Conservation (phyloP, 2,797 vertebrate species). For the Taenioides sp. region DNA sequence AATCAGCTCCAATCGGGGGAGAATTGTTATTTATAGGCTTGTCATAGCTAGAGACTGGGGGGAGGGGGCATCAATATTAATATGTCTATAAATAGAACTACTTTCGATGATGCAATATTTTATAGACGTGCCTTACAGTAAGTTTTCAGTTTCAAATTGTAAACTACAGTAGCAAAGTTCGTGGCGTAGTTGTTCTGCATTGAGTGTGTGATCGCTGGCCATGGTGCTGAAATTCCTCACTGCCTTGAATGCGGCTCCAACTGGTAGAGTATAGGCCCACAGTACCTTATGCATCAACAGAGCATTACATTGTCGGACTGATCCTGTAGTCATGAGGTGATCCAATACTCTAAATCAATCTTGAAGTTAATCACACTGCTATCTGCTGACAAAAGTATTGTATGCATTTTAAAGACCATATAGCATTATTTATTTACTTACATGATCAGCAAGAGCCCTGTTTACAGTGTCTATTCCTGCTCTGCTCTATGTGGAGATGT, state of each 20-base stretch:
- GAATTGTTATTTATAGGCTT: slow-evolving; percentile 57
- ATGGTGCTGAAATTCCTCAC: slow-evolving; percentile 59
- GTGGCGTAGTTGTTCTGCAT: neutral
- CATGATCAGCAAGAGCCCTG: slow-evolving; percentile 1
- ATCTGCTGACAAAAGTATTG: neutral
- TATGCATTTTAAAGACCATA: neutral
- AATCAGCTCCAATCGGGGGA: slow-evolving; percentile 38
- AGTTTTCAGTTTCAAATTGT: slow-evolving; percentile 11
- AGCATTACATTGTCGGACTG: neutral
- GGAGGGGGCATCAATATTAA: slow-evolving; percentile 71
- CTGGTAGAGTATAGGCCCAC: slow-evolving; percentile 13
- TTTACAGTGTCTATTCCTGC: neutral
- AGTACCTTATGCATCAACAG: slow-evolving; percentile 10
- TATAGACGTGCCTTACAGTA: slow-evolving; percentile 20
- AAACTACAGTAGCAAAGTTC: neutral
- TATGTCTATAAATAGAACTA: slow-evolving; percentile 76
- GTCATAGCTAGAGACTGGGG: slow-evolving; percentile 21
- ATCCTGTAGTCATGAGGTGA: neutral
- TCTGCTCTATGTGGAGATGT: slow-evolving; percentile 31
- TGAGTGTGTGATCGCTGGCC: slow-evolving; percentile 54
- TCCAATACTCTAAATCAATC: neutral
- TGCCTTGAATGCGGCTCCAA: slow-evolving; percentile 51
- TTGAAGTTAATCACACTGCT: neutral
- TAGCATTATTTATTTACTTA: slow-evolving; percentile 3
- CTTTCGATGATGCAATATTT: slow-evolving; percentile 55